These are phyloP conservation scores for Lophotriccus pileatus DNA, from an alignment of 2,797 vertebrate species.

Conservation along the genomic window DNA sequence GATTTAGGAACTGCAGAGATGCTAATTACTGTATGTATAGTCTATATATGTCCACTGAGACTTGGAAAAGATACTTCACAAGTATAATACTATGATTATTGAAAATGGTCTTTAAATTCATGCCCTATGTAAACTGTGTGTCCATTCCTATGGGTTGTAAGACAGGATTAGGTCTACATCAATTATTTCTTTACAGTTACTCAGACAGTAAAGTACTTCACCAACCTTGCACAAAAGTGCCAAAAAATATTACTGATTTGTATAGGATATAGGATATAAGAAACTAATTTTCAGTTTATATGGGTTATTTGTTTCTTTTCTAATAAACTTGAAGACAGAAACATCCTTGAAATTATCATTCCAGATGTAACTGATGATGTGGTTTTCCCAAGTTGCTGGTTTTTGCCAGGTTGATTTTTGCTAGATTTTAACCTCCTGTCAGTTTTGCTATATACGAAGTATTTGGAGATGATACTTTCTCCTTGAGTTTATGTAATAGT, in stretches of 20 bases:
- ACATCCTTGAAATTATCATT: neutral
- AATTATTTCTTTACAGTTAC: neutral
- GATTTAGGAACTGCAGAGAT: neutral
- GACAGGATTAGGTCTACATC: neutral
- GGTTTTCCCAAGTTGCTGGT: neutral
- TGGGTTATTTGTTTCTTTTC: neutral
- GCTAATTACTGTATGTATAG: neutral
- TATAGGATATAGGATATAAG: neutral
- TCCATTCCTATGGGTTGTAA: fast-evolving
- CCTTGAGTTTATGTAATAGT: neutral
- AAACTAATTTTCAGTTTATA: neutral
- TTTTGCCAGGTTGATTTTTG: neutral
- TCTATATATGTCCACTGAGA: neutral
- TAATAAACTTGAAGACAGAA: neutral
- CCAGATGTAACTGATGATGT: fast-evolving
- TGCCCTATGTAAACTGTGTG: fast-evolving
- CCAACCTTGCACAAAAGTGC: neutral
- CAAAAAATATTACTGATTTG: neutral
- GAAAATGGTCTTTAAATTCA: neutral
- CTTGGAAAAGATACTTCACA: neutral
- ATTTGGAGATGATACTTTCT: neutral
- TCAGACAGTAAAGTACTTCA: neutral
- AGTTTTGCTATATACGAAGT: neutral
- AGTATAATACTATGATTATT: neutral
- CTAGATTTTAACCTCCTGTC: neutral